These are phyloP conservation scores for Ferrisia virgata DNA, from an alignment of 2,888 invertebrate species.

Conservation along the genomic window DNA sequence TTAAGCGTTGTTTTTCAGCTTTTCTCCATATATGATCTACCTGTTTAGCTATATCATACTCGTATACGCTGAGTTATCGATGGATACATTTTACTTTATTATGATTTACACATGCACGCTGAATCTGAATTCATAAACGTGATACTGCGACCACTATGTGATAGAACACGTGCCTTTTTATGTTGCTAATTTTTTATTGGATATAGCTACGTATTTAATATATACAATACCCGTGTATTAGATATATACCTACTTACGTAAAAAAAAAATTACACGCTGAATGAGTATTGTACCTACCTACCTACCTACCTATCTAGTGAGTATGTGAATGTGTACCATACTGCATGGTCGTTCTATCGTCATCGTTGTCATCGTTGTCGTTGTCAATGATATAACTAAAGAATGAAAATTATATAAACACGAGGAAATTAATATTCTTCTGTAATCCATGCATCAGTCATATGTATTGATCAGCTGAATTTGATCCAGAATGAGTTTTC, in stretches of 20 bases:
- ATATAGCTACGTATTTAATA: not conserved
- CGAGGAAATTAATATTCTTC: slow-evolving; percentile 21
- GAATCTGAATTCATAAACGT: not conserved
- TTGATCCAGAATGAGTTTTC: not conserved
- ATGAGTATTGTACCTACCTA: not conserved
- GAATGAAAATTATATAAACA: slow-evolving; percentile 5
- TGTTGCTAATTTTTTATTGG: not conserved
- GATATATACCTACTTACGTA: not conserved
- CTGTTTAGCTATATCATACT: not conserved
- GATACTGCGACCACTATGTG: not conserved
- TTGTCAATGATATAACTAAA: not conserved
- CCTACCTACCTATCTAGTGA: too few relatives aligned
- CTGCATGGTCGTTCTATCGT: not conserved
- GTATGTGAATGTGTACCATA: too few relatives aligned
- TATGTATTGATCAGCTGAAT: not conserved
- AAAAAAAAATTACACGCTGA: slow-evolving; percentile 30
- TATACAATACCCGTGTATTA: not conserved
- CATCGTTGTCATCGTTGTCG: not conserved
- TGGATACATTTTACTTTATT: not conserved
- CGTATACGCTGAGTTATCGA: too few relatives aligned
- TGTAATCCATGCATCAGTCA: not conserved
- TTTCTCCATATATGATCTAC: not conserved
- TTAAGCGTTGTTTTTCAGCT: not conserved
- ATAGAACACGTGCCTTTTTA: not conserved
- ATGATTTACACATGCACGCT: too few relatives aligned